phyloP scores from a whole-genome alignment of 2,113 vertebrate genomes.

The Mionectes macconnelli region DNA sequence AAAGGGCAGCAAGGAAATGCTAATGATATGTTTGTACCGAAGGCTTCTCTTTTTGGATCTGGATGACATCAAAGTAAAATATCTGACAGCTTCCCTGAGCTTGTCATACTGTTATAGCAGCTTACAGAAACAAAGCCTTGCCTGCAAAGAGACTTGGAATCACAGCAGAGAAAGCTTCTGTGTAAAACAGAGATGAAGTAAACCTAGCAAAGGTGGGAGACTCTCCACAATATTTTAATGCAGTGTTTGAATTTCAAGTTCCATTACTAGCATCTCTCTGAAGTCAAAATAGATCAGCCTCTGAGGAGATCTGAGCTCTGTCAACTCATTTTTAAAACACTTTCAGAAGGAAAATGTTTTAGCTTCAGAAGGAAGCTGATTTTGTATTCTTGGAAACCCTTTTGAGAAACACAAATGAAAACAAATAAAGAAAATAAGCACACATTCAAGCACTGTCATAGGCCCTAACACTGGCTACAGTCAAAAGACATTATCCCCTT shows the following conservation, averaged over 20 bases:
- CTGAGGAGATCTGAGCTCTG: neutral
- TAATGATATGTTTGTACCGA: constrained; percentile 2
- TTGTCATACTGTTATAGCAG: constrained; percentile 4
- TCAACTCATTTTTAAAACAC: neutral
- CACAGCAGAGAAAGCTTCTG: neutral
- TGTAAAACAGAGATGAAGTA: neutral
- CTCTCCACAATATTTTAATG: neutral
- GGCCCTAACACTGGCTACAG: neutral
- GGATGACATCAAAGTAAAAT: constrained; percentile 2
- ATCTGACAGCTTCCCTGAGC: constrained; percentile 25
- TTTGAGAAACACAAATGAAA: neutral
- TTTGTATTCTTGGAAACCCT: neutral
- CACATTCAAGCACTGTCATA: neutral
- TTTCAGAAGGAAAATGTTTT: neutral
- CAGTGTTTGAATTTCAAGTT: neutral
- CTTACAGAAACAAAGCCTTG: constrained; percentile 6
- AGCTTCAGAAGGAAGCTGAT: neutral
- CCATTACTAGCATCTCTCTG: neutral
- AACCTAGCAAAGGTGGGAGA: neutral
- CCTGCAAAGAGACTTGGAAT: neutral
- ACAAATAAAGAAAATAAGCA: neutral
- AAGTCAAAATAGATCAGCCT: neutral
- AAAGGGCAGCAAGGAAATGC: constrained; percentile 1
- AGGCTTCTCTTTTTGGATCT: neutral
- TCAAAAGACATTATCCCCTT: neutral